Evolutionary conservation across 1,140 invertebrate species (phyloP).

Genomic region (Drosophila dunni): DNA sequence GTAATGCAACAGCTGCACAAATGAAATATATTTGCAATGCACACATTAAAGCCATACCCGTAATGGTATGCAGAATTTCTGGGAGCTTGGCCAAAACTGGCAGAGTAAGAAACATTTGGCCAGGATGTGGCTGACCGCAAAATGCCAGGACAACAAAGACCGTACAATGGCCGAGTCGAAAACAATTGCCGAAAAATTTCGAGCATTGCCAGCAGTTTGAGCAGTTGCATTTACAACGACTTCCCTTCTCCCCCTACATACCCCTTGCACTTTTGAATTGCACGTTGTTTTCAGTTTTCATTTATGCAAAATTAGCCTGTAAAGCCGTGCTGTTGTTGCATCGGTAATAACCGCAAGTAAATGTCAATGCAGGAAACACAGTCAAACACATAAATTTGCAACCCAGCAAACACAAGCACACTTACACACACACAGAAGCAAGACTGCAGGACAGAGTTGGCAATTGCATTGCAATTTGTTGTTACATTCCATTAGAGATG

Average conservation of each 20-base stretch:
- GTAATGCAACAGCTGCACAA: conserved; percentile 38
- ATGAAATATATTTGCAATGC: conserved; percentile 5
- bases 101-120: conserved; percentile 10
- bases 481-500: conserved; percentile 26
- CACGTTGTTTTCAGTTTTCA: conserved; percentile 48
- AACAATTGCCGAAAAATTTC: conserved; percentile 69
- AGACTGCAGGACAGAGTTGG: conserved; percentile 3
- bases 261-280: conserved; percentile 9
- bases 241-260: neutral
- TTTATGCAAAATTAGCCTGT: conserved; percentile 63
- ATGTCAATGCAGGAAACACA: conserved; percentile 76
- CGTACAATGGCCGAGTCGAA: conserved; percentile 44
- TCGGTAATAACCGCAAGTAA: conserved; percentile 76
- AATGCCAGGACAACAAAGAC: conserved; percentile 44
- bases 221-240: conserved; percentile 2
- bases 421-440: conserved; percentile 18
- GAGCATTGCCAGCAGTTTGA: conserved; percentile 17
- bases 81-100: neutral
- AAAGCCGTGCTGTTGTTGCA: conserved; percentile 26
- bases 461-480: conserved; percentile 80
- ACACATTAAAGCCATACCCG: conserved; percentile 13
- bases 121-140: conserved; percentile 38
- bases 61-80: conserved; percentile 24
- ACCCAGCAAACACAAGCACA: conserved; percentile 8
- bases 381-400: conserved; percentile 66